Evolutionary conservation across 2,113 vertebrate genomes (phyloP).

Genomic region (Gasterosteus nipponicus): DNA sequence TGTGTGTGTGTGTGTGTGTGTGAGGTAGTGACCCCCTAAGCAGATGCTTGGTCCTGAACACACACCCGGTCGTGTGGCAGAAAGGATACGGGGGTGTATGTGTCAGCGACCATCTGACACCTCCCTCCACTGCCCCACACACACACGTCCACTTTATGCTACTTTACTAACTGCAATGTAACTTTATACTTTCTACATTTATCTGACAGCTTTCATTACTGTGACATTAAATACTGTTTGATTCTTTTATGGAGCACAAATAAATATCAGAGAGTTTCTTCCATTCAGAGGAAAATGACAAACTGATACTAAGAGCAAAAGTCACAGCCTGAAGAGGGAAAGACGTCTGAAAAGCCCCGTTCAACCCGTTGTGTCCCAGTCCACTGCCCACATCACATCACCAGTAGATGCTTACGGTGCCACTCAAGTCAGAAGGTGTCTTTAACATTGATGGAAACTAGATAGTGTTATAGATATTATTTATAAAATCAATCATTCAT

Average conservation of each 20-base stretch:
- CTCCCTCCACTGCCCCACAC: constrained; percentile 42
- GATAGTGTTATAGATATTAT: background rate
- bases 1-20: background rate
- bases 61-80: constrained; percentile 25
- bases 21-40: constrained; percentile 45
- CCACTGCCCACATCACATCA: background rate
- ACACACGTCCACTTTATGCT: no score
- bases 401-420: background rate
- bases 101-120: constrained; percentile 60
- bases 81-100: constrained; percentile 43
- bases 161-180: background rate
- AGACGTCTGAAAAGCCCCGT: background rate
- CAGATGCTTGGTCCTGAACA: constrained; percentile 52
- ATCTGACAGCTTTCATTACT: background rate
- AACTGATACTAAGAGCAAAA: background rate
- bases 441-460: background rate
- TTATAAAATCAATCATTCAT: background rate
- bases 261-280: background rate
- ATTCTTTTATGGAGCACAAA: background rate
- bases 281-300: background rate
- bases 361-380: no score
- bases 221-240: background rate
- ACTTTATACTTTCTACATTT: background rate
- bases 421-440: background rate
- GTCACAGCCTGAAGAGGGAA: background rate